Evolutionary conservation across 2,888 invertebrate genomes (phyloP).

Genomic region (Brenthis hecate): DNA sequence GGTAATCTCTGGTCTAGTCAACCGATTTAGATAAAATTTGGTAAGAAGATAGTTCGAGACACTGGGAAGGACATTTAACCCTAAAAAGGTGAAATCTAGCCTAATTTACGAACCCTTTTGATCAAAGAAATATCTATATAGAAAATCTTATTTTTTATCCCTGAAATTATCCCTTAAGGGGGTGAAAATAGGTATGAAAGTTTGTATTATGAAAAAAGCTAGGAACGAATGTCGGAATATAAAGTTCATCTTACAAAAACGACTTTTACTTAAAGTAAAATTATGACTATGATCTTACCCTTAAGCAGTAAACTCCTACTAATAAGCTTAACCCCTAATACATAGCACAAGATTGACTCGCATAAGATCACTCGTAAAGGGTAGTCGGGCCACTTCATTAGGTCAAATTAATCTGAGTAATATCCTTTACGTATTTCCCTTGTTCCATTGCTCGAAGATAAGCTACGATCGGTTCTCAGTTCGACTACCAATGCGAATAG

Average conservation of each 20-base stretch:
- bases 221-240: too few species aligned
- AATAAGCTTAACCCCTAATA: slow-evolving; percentile 14
- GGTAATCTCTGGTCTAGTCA: too few species aligned
- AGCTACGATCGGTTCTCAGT: slow-evolving; percentile 6
- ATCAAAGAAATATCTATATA: neutral
- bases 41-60: too few species aligned
- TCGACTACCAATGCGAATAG: neutral
- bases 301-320: slow-evolving; percentile 2
- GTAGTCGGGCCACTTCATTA: slow-evolving; percentile 33
- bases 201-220: too few species aligned
- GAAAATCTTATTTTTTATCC: neutral
- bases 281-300: neutral
- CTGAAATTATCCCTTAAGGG: too few species aligned
- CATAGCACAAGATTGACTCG: slow-evolving; percentile 17
- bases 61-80: neutral
- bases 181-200: too few species aligned
- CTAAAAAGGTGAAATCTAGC: slow-evolving; percentile 10
- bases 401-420: slow-evolving; percentile 39
- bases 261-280: too few species aligned
- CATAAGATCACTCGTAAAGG: slow-evolving; percentile 12
- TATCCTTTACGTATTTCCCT: slow-evolving; percentile 28
- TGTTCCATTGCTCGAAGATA: slow-evolving; percentile 6
- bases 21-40: too few species aligned
- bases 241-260: too few species aligned
- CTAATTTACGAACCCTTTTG: slow-evolving; percentile 1